Base-by-base conservation (phyloP, 2,888 invertebrate species). In the Troglohyphantes excavatus region DNA sequence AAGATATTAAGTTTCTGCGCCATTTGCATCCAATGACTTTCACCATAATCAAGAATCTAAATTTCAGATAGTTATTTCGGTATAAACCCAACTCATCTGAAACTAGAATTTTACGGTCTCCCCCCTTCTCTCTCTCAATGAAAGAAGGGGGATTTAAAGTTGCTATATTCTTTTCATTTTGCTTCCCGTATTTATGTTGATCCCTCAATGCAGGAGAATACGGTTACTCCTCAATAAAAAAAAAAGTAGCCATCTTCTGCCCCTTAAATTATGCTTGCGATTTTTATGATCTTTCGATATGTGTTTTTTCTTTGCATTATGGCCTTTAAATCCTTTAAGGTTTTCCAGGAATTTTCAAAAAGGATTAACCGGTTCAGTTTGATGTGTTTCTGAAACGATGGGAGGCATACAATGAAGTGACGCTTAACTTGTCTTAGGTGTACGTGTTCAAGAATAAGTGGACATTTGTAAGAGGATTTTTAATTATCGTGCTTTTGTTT, bases 221-320 rank as follows among this genome's bases (percentile, higher is more conserved):
- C 17, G n/a, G 26, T 26, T 13, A 53, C 17, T 26, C 19, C 23
- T 27, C 21, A 26, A 33, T 33, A 33, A 53, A n/a, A 26, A 26
- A 26, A 39, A 46, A 72, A 46, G 70, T 39, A 39, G 1, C 21
- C 72, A 65, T 78, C 61, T 65, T 43, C 7, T 7, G 23, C 61
- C 63, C 63, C 39, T 78, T 63, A 63, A 78, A 43, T 65, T 78
- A 78, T 61, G 33, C 39, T 61, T 61, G 33, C 33, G 70, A 26
- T 39, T 82, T 82, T 82, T 82, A 82, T 70, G 29, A 82, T 68
- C 82, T 59, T 26, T 59, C 29, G 82, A 70, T 82, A 70, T 68
- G 68, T 72, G 59, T 82, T 82, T 61, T 72, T 53, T 70, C 46
- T 27, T 33, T 21, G 29, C 23, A 70, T 82, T 82, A 82, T 82